These are phyloP conservation scores for Drosophila engyochracea DNA, from an alignment of 2,888 invertebrate genomes.

Conservation along the genomic window DNA sequence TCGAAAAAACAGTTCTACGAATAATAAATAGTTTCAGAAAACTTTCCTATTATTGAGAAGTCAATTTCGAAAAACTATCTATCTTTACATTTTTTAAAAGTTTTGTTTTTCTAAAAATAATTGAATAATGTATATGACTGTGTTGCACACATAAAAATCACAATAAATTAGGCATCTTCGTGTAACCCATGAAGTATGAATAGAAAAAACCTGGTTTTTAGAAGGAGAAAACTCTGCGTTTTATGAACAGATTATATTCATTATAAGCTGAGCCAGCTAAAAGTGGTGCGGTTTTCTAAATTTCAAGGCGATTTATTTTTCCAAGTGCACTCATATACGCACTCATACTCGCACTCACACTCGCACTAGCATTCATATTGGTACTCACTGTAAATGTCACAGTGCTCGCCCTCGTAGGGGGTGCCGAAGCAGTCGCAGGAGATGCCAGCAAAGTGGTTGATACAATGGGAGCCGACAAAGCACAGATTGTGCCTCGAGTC, in stretches of 20 bases:
- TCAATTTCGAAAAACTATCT: background rate
- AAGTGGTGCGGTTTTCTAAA: background rate
- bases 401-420: conserved; percentile 95
- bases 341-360: background rate
- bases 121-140: background rate
- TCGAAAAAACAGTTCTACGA: background rate
- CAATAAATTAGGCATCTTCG: too few relatives aligned
- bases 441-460: conserved; percentile 95
- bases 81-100: too few relatives aligned
- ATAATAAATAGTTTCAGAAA: background rate
- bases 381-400: conserved; percentile 94
- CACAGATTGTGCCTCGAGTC: conserved; percentile 93
- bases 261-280: too few relatives aligned
- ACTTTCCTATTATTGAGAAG: background rate
- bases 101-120: background rate
- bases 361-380: background rate
- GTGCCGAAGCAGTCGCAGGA: conserved; percentile 98
- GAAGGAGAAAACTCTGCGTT: too few relatives aligned
- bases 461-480: conserved; percentile 94
- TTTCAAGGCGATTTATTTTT: background rate
- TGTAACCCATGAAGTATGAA: too few relatives aligned
- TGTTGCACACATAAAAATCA: too few relatives aligned
- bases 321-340: background rate
- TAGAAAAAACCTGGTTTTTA: too few relatives aligned
- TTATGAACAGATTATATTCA: too few relatives aligned